Base-by-base conservation (phyloP, 2,888 invertebrate genomes). In the Corythucha ciliata region DNA sequence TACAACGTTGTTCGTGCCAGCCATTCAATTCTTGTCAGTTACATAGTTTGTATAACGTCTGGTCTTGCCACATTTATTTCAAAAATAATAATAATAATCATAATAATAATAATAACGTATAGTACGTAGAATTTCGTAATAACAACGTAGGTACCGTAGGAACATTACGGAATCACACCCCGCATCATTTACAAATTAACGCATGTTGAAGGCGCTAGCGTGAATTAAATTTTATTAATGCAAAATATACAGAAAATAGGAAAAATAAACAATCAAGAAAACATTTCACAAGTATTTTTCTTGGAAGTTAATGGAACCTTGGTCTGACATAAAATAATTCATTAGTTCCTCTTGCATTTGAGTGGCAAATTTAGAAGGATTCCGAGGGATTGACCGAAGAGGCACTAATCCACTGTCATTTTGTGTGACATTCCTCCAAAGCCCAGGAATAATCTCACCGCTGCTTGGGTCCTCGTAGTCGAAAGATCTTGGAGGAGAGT, bases 331-430 rank as follows among this genome's bases (percentile, higher is more conserved):
- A 18, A 50, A 46, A 16, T 51, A 45, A 18, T 51, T 36, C 51
- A 51, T 51, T 14, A 51, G 45, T 45, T 51, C 51, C 6, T 48
- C 29, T 10, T 50, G 36, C n/a, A 54, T 45, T 27, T 45, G 27
- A 33, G 41, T 48, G 4, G 46, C 54, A 2, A 37, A 36, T 14
- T 44, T 3, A 8, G 46, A 46, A 21, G 50, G 46, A 36, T 54
- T 54, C 34, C 34, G 45, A 7, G 54, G 54, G 16, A 54, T 29
- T n/a, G 21, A 18, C 33, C 46, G 45, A 12, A 54, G 34, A 7
- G 40, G 18, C 33, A 45, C 41, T 27, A 54, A 46, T 12, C 51
- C 51, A 33, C 25, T 51, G 16, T 45, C 33, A 12, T 21, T 16
- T 16, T 49, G 48, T 27, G 39, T 40, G 10, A 41, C 33, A 5